Evolutionary conservation across 2,888 invertebrate species (phyloP), one percentile per base, ranked within the genome.

Genomic region (Miltochrista miniata): DNA sequence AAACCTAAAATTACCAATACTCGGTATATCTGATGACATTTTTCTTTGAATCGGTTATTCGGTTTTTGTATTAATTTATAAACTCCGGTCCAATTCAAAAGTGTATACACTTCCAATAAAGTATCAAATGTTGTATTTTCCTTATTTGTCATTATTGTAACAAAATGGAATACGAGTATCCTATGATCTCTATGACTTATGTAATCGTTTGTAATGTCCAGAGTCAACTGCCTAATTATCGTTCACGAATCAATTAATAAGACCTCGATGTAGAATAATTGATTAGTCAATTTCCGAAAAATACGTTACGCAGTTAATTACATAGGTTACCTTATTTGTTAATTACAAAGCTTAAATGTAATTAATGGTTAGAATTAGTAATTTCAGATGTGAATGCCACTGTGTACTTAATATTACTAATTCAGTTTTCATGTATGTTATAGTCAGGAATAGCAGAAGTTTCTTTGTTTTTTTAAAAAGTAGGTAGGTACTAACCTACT

Each of bases 111-210:
- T 11, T 42, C 40, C 11, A 51, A 24, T 48, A 80, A 79, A 7
- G 78, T 70, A 48, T 79, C 71, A 54, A 75, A 72, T 7, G 79
- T 78, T 7, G 69, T 55, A 57, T 61, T 64, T 48, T 4, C 50
- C 1, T 44, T 31, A 44, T 8, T 37, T 31, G 31, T 10, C 31
- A 31, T n/a, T n/a, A n/a, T n/a, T n/a, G n/a, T n/a, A n/a, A n/a
- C n/a, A n/a, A n/a, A n/a, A n/a, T n/a, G n/a, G n/a, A 11, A 31
- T 7, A 10, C 8, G 2, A 31, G 11, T 31, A 9, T 9, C 11
- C 31, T 10, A 31, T 31, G 31, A 31, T 31, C 8, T 10, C 8
- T 31, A 11, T 31, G 31, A 2, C n/a, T n/a, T n/a, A 31, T 31
- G 2, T 11, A 33, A 13, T 13, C 10, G 29, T 1, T 29, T 30